Evolutionary conservation across 2,888 invertebrate species (phyloP), one percentile per base, ranked within the genome.

Genomic region (Diadromus collaris): DNA sequence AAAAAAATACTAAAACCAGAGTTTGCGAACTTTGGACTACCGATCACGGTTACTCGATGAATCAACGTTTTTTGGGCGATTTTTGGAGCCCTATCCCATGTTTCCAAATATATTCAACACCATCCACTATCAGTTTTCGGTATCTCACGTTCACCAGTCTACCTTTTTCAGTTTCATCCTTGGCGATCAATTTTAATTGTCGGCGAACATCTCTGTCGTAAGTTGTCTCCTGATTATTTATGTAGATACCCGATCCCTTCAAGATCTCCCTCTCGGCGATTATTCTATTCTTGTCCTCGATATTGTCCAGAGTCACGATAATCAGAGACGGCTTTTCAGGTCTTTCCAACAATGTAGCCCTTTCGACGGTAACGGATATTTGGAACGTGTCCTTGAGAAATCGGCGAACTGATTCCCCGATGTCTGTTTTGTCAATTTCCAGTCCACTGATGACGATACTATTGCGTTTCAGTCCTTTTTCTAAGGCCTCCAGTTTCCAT

Each of bases 111-210:
- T 56, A 56, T 13, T 56, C 16, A 27, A 56, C 56, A 29, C 56
- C 56, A 27, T 56, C 56, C 16, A 56, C n/a, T 56, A 56, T n/a
- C 29, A 56, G 16, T 56, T 29, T 56, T 56, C 56, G 27, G 56
- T 56, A 29, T 56, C 29, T 13, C n/a, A 6, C 27, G 16, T 6
- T 16, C 0, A 56, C 56, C 2, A 16, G 16, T 16, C n/a, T 56
- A 13, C 56, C 56, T 27, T 29, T 56, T n/a, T 29, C 56, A 16
- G 16, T 6, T 29, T 56, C 56, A 16, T 56, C 56, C 6, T 56
- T 2, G 16, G 56, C 56, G 29, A 56, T 56, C 27, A 27, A 56
- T 56, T 56, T 56, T 7, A 56, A n/a, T 56, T 56, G 56, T 7
- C 56, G 27, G 2, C 56, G 56, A 27, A 56, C 56, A 29, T 56